Conservation (phyloP, 2,797 vertebrate genomes). For the Enteromius radiatus region DNA sequence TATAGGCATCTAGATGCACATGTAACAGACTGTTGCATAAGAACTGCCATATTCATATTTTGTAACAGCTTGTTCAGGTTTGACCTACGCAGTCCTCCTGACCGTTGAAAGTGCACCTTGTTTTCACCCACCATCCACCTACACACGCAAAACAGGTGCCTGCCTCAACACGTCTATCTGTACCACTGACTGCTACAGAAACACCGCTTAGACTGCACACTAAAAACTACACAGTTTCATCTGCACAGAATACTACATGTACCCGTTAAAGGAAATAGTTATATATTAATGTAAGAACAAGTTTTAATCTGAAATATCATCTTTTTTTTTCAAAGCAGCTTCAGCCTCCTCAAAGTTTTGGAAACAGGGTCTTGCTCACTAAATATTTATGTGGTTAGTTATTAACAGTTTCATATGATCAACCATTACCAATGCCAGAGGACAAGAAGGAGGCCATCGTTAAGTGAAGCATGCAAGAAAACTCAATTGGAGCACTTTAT, state of each 20-base stretch:
- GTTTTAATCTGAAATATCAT: neutral
- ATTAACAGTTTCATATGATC: slow-evolving; percentile 49
- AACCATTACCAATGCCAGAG: slow-evolving; percentile 45
- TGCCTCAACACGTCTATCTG: slow-evolving; percentile 44
- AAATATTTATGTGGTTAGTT: slow-evolving; percentile 51
- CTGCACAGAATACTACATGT: neutral
- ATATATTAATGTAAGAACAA: neutral
- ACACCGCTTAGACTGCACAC: neutral
- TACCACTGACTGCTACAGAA: slow-evolving; percentile 11
- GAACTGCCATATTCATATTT: slow-evolving; percentile 34
- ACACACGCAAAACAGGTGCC: slow-evolving; percentile 53
- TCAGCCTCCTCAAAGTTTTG: neutral
- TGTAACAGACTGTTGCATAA: neutral
- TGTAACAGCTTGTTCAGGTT: neutral
- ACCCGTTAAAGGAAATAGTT: neutral
- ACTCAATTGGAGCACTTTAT: neutral
- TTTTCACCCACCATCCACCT: slow-evolving; percentile 48
- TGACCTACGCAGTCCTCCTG: slow-evolving; percentile 32
- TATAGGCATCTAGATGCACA: neutral
- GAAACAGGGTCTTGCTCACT: slow-evolving; percentile 24
- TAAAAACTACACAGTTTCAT: slow-evolving; percentile 7
- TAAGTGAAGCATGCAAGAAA: slow-evolving; percentile 11
- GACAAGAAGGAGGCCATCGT: slow-evolving; percentile 24
- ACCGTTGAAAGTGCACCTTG: slow-evolving; percentile 41
- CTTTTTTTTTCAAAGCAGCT: no score